These are phyloP conservation scores for Ardeotis arabs DNA, from an alignment of 2,113 vertebrate genomes.

Conservation along the genomic window DNA sequence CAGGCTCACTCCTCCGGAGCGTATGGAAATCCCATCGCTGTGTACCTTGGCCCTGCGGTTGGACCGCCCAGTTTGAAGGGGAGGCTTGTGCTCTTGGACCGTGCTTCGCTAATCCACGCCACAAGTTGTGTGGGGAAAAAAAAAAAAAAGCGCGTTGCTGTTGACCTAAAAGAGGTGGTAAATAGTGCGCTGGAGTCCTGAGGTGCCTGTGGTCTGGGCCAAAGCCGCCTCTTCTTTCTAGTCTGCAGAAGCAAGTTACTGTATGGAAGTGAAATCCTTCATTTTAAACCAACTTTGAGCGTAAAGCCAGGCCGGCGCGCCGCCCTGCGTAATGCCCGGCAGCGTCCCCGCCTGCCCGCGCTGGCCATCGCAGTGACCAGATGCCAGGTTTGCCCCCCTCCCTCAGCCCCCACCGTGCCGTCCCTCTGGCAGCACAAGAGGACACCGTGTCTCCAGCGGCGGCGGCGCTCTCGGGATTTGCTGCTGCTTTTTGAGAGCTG, in stretches of 20 bases:
- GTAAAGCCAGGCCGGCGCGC: not conserved
- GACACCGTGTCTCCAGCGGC: accelerated
- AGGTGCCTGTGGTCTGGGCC: not conserved
- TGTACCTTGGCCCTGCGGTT: not conserved
- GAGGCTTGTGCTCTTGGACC: not conserved
- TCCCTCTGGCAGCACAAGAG: not conserved
- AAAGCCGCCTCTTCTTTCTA: not conserved
- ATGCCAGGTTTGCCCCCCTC: not conserved
- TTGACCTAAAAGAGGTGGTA: not conserved
- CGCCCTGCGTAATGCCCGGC: not conserved
- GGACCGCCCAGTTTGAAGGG: not conserved
- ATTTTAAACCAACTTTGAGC: not conserved
- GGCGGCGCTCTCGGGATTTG: not conserved
- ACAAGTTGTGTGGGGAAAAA: not conserved
- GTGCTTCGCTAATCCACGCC: not conserved
- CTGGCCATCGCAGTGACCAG: not conserved
- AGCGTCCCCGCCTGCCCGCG: not conserved
- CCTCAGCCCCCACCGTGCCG: accelerated
- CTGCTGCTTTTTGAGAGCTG: not conserved
- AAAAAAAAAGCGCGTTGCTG: not conserved
- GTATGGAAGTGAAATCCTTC: not conserved
- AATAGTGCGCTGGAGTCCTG: not conserved
- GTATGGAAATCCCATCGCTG: not conserved
- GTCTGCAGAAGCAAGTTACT: not conserved
- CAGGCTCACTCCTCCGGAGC: not conserved